These are phyloP conservation scores for Tribolium madens DNA, from an alignment of 1,140 invertebrate genomes.

Conservation along the genomic window DNA sequence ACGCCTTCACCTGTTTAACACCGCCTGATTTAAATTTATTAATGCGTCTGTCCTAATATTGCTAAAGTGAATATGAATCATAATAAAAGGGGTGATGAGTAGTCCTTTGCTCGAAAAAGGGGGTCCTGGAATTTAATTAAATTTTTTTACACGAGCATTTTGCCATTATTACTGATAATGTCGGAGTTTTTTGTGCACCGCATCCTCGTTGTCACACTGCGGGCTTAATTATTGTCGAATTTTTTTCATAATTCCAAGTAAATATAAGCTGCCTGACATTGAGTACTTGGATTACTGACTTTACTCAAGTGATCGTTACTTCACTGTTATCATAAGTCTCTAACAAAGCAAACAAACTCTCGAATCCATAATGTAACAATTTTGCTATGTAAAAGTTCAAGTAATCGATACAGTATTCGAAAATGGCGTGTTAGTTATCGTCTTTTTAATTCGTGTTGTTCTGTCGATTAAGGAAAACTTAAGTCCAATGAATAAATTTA, in stretches of 20 bases:
- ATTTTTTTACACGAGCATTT: conserved; percentile 25
- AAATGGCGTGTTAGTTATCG: conserved; percentile 29
- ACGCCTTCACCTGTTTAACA: neutral
- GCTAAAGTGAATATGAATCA: conserved; percentile 36
- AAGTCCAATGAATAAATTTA: conserved; percentile 23
- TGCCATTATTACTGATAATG: conserved; percentile 20
- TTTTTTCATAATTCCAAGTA: conserved; percentile 5
- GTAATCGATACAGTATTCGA: conserved; percentile 15
- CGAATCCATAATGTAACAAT: conserved; percentile 35
- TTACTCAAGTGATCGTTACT: conserved; percentile 21
- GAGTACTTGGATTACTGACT: conserved; percentile 6
- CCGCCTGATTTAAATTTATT: conserved; percentile 23
- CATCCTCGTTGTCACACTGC: conserved; percentile 17
- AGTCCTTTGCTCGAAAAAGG: conserved; percentile 2
- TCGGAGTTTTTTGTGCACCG: neutral
- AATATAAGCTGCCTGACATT: conserved; percentile 3
- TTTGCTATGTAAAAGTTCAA: conserved; percentile 23
- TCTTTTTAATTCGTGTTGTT: conserved; percentile 25
- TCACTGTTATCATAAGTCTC: conserved; percentile 16
- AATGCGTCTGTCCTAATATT: conserved; percentile 13
- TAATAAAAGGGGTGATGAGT: conserved; percentile 34
- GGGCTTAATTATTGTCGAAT: conserved; percentile 15
- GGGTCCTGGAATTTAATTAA: conserved; percentile 31
- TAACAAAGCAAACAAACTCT: conserved; percentile 31
- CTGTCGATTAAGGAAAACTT: conserved; percentile 14